Evolutionary conservation across 2,113 vertebrate species (phyloP).

Genomic region (Phocoena phocoena): DNA sequence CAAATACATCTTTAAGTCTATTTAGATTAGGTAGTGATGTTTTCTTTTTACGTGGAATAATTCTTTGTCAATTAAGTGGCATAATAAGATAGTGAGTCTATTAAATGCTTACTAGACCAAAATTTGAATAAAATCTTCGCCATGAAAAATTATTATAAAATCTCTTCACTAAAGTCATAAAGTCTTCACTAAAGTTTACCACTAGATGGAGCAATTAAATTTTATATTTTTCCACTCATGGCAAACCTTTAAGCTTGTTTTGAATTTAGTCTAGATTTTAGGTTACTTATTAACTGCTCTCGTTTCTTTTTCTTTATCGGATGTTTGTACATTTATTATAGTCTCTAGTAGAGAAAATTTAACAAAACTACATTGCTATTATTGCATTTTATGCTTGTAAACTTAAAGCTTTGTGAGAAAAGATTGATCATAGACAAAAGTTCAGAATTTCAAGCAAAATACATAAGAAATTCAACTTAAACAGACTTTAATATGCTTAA

Average conservation of each 20-base stretch:
- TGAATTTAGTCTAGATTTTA: constrained; percentile 52
- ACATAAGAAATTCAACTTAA: neutral
- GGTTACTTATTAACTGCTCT: neutral
- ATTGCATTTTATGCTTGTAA: neutral
- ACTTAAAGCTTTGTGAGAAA: neutral
- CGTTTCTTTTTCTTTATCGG: neutral
- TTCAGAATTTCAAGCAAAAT: constrained; percentile 38
- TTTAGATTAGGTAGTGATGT: neutral
- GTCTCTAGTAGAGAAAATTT: neutral
- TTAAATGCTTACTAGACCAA: constrained; percentile 27
- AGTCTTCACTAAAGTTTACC: constrained; percentile 65
- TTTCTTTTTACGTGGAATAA: neutral
- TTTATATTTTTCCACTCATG: constrained; percentile 69
- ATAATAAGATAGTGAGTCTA: neutral
- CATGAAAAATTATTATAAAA: neutral
- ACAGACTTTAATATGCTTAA: neutral
- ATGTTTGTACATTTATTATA: constrained; percentile 28
- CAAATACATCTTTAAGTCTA: neutral
- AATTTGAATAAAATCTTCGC: constrained; percentile 35
- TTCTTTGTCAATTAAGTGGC: constrained; percentile 21
- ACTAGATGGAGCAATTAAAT: constrained; percentile 88
- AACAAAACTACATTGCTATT: neutral
- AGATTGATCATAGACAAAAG: neutral
- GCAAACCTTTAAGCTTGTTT: constrained; percentile 53
- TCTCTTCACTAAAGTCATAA: constrained; percentile 50